These are phyloP conservation scores for Heliconius himera DNA, from an alignment of 1,140 invertebrate genomes.

Conservation along the genomic window DNA sequence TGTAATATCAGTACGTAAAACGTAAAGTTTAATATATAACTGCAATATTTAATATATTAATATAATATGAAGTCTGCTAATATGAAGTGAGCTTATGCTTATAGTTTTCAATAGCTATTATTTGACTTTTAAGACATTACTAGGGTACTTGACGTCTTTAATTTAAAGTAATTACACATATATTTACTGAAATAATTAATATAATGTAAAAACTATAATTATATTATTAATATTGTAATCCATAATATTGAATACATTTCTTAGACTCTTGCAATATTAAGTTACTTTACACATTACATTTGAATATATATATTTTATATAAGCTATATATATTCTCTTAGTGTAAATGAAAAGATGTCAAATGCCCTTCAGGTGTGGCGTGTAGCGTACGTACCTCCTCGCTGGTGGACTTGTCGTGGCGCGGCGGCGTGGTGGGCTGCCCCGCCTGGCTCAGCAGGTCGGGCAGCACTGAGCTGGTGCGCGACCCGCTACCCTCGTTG, in stretches of 20 bases:
- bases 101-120: neutral
- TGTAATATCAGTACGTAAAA: slow-evolving; percentile 30
- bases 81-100: slow-evolving; percentile 11
- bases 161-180: neutral
- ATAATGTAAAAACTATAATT: neutral
- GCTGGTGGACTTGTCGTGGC: slow-evolving; percentile 95
- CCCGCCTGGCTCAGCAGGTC: slow-evolving; percentile 94
- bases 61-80: slow-evolving; percentile 7
- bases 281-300: no score
- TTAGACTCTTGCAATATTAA: no score
- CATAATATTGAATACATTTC: no score
- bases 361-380: neutral
- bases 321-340: no score
- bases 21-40: slow-evolving; percentile 23
- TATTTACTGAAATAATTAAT: neutral
- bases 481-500: slow-evolving; percentile 85
- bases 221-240: neutral
- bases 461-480: slow-evolving; percentile 95
- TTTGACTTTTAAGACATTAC: neutral
- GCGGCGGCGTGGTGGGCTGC: slow-evolving; percentile 90
- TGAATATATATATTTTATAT: no score
- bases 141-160: neutral
- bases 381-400: slow-evolving; percentile 89
- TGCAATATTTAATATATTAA: slow-evolving; percentile 22
- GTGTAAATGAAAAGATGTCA: neutral